A percentile compares a stretch with the other conserved stretches of the same genome.
phyloP scores from a whole-genome alignment of 2,797 vertebrate species.

The Chiroxiphia lanceolata region DNA sequence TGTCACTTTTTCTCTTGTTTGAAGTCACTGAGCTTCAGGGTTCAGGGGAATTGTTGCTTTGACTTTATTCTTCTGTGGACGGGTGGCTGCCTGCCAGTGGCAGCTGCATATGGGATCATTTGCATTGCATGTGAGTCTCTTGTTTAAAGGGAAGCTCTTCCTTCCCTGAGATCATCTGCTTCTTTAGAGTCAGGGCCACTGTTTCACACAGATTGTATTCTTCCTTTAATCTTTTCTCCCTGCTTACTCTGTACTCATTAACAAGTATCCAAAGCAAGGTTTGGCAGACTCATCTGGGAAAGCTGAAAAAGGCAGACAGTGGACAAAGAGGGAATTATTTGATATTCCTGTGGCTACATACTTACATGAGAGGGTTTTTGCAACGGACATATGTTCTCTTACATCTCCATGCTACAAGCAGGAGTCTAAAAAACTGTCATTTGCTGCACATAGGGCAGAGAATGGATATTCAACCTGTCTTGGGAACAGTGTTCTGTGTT shows the following conservation, averaged over 20 bases:
- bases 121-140: constrained; percentile 78
- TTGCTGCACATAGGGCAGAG: not conserved
- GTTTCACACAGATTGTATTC: constrained; percentile 76
- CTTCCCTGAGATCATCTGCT: constrained; percentile 80
- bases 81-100: constrained; percentile 81
- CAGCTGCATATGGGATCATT: constrained; percentile 82
- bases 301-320: constrained; percentile 70
- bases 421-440: not conserved
- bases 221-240: constrained; percentile 77
- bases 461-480: not conserved
- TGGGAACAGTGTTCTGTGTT: constrained; percentile 1
- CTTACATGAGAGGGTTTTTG: constrained; percentile 49
- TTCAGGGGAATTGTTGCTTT: constrained; percentile 77
- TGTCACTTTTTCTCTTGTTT: constrained; percentile 75
- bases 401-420: not conserved
- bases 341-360: constrained; percentile 55
- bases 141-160: constrained; percentile 79
- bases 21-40: constrained; percentile 80
- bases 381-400: constrained; percentile 27
- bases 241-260: constrained; percentile 69
- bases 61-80: constrained; percentile 79
- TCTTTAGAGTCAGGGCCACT: constrained; percentile 76
- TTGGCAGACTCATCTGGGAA: constrained; percentile 67
- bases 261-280: constrained; percentile 75
- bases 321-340: constrained; percentile 77